Evolutionary conservation across 2,797 vertebrate species (phyloP).

Genomic region (Halcyon leucocephala): DNA sequence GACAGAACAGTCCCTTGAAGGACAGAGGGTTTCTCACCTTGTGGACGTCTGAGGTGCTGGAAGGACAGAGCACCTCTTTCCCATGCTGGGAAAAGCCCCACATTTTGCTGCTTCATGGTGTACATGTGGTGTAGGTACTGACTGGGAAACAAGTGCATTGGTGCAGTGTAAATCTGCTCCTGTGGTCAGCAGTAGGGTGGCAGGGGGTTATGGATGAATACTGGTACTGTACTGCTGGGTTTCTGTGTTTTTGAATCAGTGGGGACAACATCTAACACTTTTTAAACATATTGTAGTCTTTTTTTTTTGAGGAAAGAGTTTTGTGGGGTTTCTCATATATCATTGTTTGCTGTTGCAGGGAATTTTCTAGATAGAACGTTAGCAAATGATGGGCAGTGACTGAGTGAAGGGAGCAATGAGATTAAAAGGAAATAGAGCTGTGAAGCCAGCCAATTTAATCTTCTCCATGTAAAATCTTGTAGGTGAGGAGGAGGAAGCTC

Average conservation of each 20-base stretch:
- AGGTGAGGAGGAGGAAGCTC: constrained; percentile 5
- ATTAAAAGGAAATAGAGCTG: constrained; percentile 19
- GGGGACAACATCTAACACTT: not conserved
- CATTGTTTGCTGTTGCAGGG: not conserved
- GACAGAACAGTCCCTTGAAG: not conserved
- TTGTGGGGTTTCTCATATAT: not conserved
- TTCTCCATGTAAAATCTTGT: constrained; percentile 25
- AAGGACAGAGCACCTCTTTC: not conserved
- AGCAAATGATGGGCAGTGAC: not conserved
- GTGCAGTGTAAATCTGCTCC: not conserved
- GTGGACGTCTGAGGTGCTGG: not conserved
- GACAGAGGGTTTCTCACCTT: not conserved
- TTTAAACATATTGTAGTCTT: fast-evolving
- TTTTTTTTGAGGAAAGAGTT: not conserved
- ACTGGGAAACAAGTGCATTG: not conserved
- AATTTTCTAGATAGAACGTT: not conserved
- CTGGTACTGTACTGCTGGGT: fast-evolving
- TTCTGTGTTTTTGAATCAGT: not conserved
- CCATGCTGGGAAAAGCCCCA: not conserved
- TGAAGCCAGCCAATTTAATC: constrained; percentile 63
- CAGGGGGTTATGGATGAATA: not conserved
- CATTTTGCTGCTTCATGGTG: not conserved
- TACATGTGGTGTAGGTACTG: not conserved
- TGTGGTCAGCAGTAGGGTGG: not conserved
- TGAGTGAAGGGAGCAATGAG: not conserved